phyloP scores from a whole-genome alignment of 1,140 invertebrate species.

The Papilio polytes region DNA sequence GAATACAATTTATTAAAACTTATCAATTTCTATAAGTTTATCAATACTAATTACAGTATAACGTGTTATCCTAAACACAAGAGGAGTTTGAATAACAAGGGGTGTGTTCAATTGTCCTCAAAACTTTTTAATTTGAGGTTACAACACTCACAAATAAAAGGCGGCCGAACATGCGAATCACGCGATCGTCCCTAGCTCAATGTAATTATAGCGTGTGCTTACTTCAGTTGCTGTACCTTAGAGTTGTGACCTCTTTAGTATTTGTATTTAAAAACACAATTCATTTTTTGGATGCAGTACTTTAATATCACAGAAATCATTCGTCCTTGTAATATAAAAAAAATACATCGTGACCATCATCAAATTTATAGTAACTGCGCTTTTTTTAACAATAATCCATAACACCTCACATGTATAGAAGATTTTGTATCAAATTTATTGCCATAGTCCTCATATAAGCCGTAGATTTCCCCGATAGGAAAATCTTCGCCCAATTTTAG shows the following conservation, averaged over 20 bases:
- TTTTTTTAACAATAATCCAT: too few relatives aligned
- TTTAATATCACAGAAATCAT: conserved; percentile 37
- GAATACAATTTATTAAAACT: too few relatives aligned
- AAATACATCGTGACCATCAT: too few relatives aligned
- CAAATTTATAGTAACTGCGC: too few relatives aligned
- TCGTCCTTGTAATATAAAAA: too few relatives aligned
- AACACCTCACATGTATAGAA: too few relatives aligned
- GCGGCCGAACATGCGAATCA: conserved; percentile 28
- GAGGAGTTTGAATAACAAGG: conserved; percentile 23
- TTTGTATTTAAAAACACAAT: not conserved
- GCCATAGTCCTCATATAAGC: conserved; percentile 25
- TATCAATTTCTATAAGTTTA: not conserved
- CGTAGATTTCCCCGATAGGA: conserved; percentile 53
- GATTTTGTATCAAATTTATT: not conserved
- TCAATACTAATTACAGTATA: not conserved
- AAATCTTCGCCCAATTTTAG: conserved; percentile 65
- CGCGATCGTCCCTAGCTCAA: conserved; percentile 33
- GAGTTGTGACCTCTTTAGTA: conserved; percentile 16
- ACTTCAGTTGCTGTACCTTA: not conserved
- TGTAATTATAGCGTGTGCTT: conserved; percentile 28
- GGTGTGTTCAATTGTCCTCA: conserved; percentile 29
- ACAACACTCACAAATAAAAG: conserved; percentile 35
- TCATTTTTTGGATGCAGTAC: conserved; percentile 45
- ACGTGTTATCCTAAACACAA: conserved; percentile 14
- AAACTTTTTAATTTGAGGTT: conserved; percentile 37